phyloP scores from a whole-genome alignment of 1,140 invertebrate species.

The Watersipora subatra region DNA sequence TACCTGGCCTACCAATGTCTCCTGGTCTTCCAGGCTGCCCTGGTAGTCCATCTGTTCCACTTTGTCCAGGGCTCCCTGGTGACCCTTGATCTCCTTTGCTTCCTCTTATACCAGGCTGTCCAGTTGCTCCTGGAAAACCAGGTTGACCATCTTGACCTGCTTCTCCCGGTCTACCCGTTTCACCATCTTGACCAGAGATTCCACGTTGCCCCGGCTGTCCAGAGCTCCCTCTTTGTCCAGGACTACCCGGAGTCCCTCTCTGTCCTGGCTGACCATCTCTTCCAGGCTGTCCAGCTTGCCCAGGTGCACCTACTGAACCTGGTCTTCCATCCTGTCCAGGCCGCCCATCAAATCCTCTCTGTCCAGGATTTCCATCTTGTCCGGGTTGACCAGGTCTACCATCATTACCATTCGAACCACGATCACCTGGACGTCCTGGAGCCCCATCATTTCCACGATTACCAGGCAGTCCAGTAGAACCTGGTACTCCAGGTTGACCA shows the following conservation, averaged over 20 bases:
- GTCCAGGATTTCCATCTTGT: background rate
- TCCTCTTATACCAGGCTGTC: constrained; percentile 4
- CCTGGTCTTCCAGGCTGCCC: background rate
- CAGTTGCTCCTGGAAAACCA: constrained; percentile 24
- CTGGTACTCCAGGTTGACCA: background rate
- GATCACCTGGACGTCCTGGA: background rate
- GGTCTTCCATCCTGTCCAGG: background rate
- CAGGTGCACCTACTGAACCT: background rate
- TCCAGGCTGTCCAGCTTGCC: constrained; percentile 1
- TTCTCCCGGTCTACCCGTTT: constrained; percentile 34
- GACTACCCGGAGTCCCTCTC: constrained; percentile 44
- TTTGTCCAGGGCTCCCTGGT: too few species aligned
- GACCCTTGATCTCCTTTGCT: background rate
- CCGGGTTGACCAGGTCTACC: background rate
- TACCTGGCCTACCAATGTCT: background rate
- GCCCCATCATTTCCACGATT: background rate
- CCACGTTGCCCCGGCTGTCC: background rate
- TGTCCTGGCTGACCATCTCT: constrained; percentile 13
- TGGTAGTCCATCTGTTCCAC: background rate
- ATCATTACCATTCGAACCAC: background rate
- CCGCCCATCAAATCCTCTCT: background rate
- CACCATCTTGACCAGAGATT: background rate
- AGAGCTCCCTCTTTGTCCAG: constrained; percentile 43
- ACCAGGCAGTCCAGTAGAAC: background rate
- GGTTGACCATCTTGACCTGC: constrained; percentile 54